Base-by-base conservation (phyloP, 2,797 vertebrate species). In the Pipistrellus pipistrellus region DNA sequence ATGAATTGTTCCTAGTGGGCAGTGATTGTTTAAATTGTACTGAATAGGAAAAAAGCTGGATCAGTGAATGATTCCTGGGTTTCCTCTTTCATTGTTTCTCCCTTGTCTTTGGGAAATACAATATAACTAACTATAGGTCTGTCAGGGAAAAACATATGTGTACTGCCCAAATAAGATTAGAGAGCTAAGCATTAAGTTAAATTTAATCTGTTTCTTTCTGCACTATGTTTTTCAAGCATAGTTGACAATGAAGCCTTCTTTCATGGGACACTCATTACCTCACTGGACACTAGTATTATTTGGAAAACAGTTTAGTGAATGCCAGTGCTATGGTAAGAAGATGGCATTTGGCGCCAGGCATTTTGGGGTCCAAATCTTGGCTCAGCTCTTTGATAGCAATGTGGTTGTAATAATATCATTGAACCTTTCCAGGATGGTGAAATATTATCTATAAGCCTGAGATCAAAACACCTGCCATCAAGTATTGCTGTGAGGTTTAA, bases 381-480 rank as follows among this genome's bases (percentile, higher is more conserved):
- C 53, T 95, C 80, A 71, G 35, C 46, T 66, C 6, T 93, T 88
- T 57, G 41, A 32, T 44, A 53, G 18, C 30, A 88, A 69, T 46
- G 82, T 25, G 4, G 17, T 8, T 71, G 13, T 35, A 41, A 89
- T 38, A 53, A 96, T 86, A 55, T 87, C 7, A 59, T 10, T 94
- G 55, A 71, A 38, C 14, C 3, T 62, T n/a, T 64, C 13, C 14
- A 90, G 30, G 21, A 12, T 8, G 48, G 53, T 66, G 23, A 91
- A 77, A 90, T 80, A 27, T 93, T 91, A 82, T 69, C 11, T 64
- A 17, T 91, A 86, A 91, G 93, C 75, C 21, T 30, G 14, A 32
- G 25, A 91, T 92, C 17, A 62, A 93, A 95, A 91, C 62, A 91
- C 71, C 12, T n/a, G 9, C 86, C n/a, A 18, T 71, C 20, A 20